phyloP scores from a whole-genome alignment of 2,888 invertebrate genomes.

The Leptothorax acervorum region DNA sequence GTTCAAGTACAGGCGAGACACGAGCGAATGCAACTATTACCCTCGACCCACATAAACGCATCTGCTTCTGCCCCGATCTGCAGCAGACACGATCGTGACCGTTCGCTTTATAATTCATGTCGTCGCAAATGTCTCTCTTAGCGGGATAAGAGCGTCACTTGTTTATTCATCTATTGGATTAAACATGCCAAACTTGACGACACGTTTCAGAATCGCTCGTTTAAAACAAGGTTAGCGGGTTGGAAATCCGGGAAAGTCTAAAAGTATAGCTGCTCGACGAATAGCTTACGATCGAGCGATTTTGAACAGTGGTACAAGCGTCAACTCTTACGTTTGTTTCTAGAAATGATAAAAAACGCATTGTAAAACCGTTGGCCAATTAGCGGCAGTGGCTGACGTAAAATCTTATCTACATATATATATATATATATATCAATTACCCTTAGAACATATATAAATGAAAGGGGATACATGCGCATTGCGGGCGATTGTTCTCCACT shows the following conservation, averaged over 20 bases:
- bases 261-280: constrained; percentile 4
- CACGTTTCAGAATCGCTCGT: neutral
- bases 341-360: neutral
- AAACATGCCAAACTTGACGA: neutral
- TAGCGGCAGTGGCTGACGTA: neutral
- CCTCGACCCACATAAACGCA: constrained; percentile 40
- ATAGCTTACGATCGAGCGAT: neutral
- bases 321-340: neutral
- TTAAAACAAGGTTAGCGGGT: constrained; percentile 1
- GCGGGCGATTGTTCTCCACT: too few species aligned
- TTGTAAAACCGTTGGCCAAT: neutral
- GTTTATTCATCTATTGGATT: constrained; percentile 16
- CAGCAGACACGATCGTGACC: constrained; percentile 14
- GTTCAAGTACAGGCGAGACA: constrained; percentile 17
- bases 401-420: too few species aligned
- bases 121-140: constrained; percentile 19
- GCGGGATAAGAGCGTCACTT: constrained; percentile 23
- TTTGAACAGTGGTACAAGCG: neutral
- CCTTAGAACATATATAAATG: too few species aligned
- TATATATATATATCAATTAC: too few species aligned
- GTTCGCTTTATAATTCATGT: constrained; percentile 34
- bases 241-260: neutral
- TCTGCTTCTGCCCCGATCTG: constrained; percentile 19
- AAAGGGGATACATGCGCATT: too few species aligned
- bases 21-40: constrained; percentile 19